These are phyloP conservation scores for Psammodynastes pulverulentus DNA, from an alignment of 2,113 vertebrate species.

Conservation along the genomic window DNA sequence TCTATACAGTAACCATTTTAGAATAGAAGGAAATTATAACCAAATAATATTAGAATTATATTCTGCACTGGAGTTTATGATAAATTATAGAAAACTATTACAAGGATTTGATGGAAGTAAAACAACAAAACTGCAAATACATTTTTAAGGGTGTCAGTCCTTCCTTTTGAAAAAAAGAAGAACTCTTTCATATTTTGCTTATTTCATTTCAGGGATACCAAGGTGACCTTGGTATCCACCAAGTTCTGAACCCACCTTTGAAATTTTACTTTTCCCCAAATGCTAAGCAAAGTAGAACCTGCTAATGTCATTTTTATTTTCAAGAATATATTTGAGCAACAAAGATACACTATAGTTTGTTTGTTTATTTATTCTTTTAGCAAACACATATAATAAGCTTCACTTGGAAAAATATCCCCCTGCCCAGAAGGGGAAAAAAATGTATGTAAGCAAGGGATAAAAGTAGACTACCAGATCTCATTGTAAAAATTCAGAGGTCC, in stretches of 20 bases:
- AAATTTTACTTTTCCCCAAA: background rate
- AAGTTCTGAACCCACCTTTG: background rate
- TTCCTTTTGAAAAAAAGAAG: background rate
- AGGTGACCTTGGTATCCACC: background rate
- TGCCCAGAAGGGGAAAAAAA: background rate
- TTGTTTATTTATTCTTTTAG: too few relatives aligned
- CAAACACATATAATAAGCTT: background rate
- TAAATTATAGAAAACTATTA: background rate
- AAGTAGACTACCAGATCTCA: background rate
- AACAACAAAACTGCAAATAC: background rate
- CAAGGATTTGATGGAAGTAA: background rate
- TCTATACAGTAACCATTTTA: background rate
- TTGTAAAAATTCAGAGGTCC: background rate
- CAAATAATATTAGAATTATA: background rate
- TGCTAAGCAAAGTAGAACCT: background rate
- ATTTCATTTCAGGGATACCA: background rate
- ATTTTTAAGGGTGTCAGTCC: background rate
- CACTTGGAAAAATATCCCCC: background rate
- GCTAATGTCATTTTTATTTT: background rate
- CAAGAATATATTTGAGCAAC: background rate
- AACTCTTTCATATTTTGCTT: background rate
- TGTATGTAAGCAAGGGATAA: background rate
- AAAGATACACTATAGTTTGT: background rate
- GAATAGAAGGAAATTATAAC: background rate
- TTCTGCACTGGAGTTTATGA: background rate